Conservation (phyloP, 37 sponge, comb jelly and placozoan species). For the Lycopodina hypogea region DNA sequence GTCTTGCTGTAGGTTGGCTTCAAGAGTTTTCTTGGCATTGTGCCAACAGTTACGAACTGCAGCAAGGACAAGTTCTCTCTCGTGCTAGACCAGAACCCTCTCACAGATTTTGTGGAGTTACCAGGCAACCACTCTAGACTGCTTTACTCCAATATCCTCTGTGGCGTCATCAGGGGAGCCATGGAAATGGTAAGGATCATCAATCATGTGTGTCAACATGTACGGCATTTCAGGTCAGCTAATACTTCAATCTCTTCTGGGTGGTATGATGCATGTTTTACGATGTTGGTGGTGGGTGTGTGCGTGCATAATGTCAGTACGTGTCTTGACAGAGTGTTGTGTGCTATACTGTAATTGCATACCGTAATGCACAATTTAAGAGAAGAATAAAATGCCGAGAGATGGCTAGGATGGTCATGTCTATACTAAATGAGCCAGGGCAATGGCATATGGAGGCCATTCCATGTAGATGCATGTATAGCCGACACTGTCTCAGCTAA, state of each 20-base stretch:
- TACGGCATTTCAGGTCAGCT: not conserved
- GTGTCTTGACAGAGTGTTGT: no score
- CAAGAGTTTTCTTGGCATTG: conserved; percentile 89
- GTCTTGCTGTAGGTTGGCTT: conserved; percentile 71
- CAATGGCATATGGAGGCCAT: no score
- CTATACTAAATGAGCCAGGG: no score
- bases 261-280: not conserved
- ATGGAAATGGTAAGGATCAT: conserved; percentile 83
- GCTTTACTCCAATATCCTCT: conserved; percentile 91
- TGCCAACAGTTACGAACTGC: conserved; percentile 90
- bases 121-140: conserved; percentile 75
- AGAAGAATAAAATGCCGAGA: no score
- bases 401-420: no score
- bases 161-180: conserved; percentile 93
- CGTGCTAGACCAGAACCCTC: conserved; percentile 88
- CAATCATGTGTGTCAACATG: not conserved
- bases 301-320: no score
- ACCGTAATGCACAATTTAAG: no score
- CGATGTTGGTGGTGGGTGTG: not conserved
- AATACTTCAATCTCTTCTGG: not conserved
- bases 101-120: conserved; percentile 96
- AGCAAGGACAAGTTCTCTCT: conserved; percentile 84
- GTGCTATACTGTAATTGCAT: no score
- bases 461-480: no score
- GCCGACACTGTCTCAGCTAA: no score